Evolutionary conservation across 2,888 invertebrate species (phyloP).

Genomic region (Rhimphoctona megacephalus): DNA sequence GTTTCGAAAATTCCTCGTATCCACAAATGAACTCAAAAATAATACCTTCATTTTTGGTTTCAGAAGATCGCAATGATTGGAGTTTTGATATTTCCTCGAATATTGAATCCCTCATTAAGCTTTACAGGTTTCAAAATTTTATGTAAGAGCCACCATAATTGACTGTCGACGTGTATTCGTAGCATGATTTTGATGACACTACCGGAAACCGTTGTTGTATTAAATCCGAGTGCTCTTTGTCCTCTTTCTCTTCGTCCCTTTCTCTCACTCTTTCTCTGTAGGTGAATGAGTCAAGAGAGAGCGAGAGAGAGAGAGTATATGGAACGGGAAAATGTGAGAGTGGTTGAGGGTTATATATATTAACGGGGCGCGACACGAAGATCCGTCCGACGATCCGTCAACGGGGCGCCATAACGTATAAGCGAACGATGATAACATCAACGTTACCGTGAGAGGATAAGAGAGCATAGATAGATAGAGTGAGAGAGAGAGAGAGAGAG

Average conservation of each 20-base stretch:
- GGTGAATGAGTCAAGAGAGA: background rate
- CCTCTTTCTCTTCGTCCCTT: background rate
- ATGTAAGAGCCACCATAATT: background rate
- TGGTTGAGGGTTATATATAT: constrained; percentile 58
- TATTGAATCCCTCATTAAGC: no score
- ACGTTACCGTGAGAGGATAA: constrained; percentile 55
- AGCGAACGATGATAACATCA: constrained; percentile 83
- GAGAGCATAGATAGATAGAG: constrained; percentile 26
- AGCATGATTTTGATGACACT: constrained; percentile 9
- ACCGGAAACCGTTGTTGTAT: constrained; percentile 26
- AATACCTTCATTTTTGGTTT: background rate
- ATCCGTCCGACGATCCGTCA: constrained; percentile 77
- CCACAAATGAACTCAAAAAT: background rate
- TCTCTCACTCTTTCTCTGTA: background rate
- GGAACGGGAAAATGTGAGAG: background rate
- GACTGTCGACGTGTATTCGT: no score
- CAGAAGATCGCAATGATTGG: background rate
- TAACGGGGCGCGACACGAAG: constrained; percentile 60
- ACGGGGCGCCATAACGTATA: constrained; percentile 80
- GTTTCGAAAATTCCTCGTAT: background rate
- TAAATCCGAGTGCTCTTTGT: constrained; percentile 9
- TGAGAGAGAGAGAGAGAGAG: constrained; percentile 52
- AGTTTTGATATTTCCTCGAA: background rate
- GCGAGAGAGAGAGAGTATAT: constrained; percentile 4
- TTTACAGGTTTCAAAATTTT: background rate